Conservation (phyloP, 2,888 invertebrate genomes). For the Bombyx huttoni region DNA sequence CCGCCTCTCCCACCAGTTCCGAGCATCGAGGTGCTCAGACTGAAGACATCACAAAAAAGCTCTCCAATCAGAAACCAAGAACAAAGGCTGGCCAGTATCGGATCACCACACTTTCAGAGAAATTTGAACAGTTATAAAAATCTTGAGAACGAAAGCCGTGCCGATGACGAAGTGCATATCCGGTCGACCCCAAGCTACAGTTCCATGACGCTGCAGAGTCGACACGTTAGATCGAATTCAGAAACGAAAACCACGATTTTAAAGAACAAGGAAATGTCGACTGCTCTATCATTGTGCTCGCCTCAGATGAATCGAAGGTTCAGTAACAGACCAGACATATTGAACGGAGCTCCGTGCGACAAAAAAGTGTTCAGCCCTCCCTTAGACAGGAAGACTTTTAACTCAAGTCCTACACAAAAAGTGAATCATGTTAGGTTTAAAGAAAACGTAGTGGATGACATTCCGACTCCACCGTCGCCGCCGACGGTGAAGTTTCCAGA, state of each 20-base stretch:
- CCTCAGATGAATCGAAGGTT: slow-evolving; percentile 70
- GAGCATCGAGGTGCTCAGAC: slow-evolving; percentile 73
- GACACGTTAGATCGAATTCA: slow-evolving; percentile 59
- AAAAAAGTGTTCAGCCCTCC: slow-evolving; percentile 50
- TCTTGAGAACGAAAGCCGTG: slow-evolving; percentile 63
- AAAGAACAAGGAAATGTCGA: slow-evolving; percentile 57
- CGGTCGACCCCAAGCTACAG: slow-evolving; percentile 44
- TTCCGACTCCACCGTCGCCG: slow-evolving; percentile 61
- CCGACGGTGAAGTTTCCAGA: slow-evolving; percentile 54
- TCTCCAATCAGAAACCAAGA: slow-evolving; percentile 56
- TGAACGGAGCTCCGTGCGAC: slow-evolving; percentile 57
- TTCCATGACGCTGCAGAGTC: slow-evolving; percentile 53
- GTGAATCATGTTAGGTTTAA: slow-evolving; percentile 62
- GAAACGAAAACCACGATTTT: slow-evolving; percentile 62
- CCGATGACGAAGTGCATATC: slow-evolving; percentile 43
- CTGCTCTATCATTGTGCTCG: slow-evolving; percentile 63
- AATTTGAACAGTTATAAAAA: slow-evolving; percentile 73
- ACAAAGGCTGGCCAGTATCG: slow-evolving; percentile 73
- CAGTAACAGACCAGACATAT: slow-evolving; percentile 50
- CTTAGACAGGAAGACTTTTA: slow-evolving; percentile 43
- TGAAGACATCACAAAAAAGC: slow-evolving; percentile 65
- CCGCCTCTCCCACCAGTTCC: slow-evolving; percentile 81
- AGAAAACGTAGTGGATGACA: slow-evolving; percentile 56
- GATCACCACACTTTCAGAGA: slow-evolving; percentile 75
- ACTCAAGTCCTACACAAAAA: slow-evolving; percentile 46